Evolutionary conservation across 2,888 invertebrate genomes (phyloP), one percentile per base, ranked within the genome.

Genomic region (Lysandra bellargus): DNA sequence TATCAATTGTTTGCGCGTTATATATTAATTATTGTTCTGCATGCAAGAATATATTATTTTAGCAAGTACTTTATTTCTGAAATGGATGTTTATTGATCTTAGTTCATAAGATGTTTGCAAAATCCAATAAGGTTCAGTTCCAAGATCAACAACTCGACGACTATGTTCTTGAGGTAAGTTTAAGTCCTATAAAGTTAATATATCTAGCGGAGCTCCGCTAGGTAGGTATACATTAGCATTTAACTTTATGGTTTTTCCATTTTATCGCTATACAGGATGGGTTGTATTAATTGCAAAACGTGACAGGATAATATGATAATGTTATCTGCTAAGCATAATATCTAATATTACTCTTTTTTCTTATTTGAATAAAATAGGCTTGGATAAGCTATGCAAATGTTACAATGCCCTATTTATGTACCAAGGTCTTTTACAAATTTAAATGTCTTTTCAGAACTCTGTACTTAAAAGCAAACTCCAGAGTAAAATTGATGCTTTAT

Each of bases 401-500:
- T 61, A 23, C 7, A n/a, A 23, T 60, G 17, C 17, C 17, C 57
- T 17, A 4, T 60, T 60, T 5, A 60, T 6, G 44, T 7, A 44
- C 7, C 44, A 44, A 60, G 1, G 60, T 17, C 7, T 23, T 61
- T 23, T n/a, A 23, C 61, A 7, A 33, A 17, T 61, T 75, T 30
- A 2, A 69, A 78, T 44, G 73, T 60, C 57, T 23, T 88, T 87
- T 79, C 87, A 96, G 96, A 96, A 96, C 84, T 95, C 95, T 12
- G 96, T 96, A 1, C 88, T 96, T 30, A 95, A 96, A 86, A 95
- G 97, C 82, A 98, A 97, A 89, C 91, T 98, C 44, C 96, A 97
- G 86, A 97, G 97, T 86, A 98, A 98, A 90, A 95, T 97, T 78
- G 98, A 98, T 89, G 98, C 98, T 2, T 88, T 98, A 61, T 92